Conservation (phyloP, 2,888 invertebrate species). For the Capitulum mitella region DNA sequence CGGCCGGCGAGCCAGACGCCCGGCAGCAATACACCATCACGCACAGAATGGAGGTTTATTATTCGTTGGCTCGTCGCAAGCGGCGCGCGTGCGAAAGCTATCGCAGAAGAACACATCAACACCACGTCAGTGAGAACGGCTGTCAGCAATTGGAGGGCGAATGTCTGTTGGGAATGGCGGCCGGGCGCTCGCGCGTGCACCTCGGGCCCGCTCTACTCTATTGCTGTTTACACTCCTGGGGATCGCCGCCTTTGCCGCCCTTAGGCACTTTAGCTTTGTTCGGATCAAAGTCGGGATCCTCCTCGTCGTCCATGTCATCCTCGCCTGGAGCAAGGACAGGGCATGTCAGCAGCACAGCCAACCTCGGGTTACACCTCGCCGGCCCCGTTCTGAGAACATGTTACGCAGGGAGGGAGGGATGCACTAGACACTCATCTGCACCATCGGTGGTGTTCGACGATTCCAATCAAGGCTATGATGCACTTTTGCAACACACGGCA, state of each 20-base stretch:
- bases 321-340: conserved; percentile 29
- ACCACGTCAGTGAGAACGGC: background rate
- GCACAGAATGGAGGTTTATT: background rate
- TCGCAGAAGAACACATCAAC: conserved; percentile 11
- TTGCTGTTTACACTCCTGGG: conserved; percentile 38
- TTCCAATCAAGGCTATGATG: no score
- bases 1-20: no score
- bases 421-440: no score
- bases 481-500: no score
- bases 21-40: background rate
- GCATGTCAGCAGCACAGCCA: no score
- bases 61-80: background rate
- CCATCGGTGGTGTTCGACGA: no score
- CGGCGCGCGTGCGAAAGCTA: background rate
- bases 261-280: conserved; percentile 36
- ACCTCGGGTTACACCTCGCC: no score
- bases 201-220: conserved; percentile 12
- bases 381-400: no score
- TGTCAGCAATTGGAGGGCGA: background rate
- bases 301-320: conserved; percentile 36
- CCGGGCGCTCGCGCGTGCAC: background rate
- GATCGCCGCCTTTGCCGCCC: conserved; percentile 34
- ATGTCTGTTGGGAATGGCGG: background rate
- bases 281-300: conserved; percentile 38
- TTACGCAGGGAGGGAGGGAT: no score